Percentiles rank a stretch among this genome's conserved stretches.
Evolutionary conservation across 2,113 vertebrate genomes (phyloP).

Genomic region (Verasper variegatus): DNA sequence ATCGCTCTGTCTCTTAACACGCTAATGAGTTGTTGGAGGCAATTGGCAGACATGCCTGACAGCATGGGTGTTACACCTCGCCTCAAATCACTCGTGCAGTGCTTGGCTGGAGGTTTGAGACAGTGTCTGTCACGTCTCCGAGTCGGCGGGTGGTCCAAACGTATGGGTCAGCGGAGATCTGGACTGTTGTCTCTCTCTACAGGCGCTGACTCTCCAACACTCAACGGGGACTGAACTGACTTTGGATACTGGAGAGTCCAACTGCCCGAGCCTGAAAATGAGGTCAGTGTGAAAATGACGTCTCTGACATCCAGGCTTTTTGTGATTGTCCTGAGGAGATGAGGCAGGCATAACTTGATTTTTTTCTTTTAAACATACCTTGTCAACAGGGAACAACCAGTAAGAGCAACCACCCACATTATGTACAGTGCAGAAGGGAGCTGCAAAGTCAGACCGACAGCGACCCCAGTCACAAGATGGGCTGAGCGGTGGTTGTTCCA

Average conservation of each 20-base stretch:
- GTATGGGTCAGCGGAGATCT: slow-evolving; percentile 15
- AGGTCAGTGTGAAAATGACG: slow-evolving; percentile 15
- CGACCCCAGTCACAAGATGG: background rate
- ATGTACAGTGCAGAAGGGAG: background rate
- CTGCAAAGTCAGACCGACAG: background rate
- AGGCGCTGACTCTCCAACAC: background rate
- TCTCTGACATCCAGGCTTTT: background rate
- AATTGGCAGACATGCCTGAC: slow-evolving; percentile 42
- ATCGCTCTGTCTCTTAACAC: slow-evolving; percentile 58
- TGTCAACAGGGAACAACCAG: background rate
- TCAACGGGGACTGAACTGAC: too few relatives aligned
- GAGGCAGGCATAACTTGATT: slow-evolving; percentile 9
- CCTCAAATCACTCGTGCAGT: slow-evolving; percentile 46
- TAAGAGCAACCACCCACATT: background rate
- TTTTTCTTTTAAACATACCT: background rate
- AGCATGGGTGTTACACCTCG: slow-evolving; percentile 47
- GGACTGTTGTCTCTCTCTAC: slow-evolving; percentile 15
- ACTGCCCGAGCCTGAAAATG: background rate
- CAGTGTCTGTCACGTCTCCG: slow-evolving; percentile 25
- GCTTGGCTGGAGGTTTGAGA: slow-evolving; percentile 43
- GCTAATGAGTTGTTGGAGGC: slow-evolving; percentile 62
- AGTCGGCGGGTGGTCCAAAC: slow-evolving; percentile 62
- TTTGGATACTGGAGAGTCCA: too few relatives aligned
- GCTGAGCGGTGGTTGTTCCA: background rate
- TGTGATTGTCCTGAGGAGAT: background rate